Conservation (phyloP, 2,797 vertebrate genomes). For the Notoglanidium macrostoma region DNA sequence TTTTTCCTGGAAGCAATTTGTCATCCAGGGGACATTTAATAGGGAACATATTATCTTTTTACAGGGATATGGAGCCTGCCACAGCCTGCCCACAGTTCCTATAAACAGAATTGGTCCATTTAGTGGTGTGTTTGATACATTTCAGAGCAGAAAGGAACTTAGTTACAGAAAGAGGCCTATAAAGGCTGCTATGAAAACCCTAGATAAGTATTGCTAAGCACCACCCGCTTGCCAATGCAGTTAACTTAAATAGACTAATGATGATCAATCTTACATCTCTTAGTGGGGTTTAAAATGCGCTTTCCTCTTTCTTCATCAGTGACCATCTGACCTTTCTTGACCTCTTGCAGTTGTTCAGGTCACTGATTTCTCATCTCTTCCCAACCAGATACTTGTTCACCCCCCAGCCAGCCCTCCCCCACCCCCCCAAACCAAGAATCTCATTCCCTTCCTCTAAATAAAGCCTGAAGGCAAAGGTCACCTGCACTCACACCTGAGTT, state of each 20-base stretch:
- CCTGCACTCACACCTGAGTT: slow-evolving; percentile 79
- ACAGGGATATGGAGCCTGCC: slow-evolving; percentile 78
- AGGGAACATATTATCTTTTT: slow-evolving; percentile 80
- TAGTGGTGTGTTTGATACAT: slow-evolving; percentile 70
- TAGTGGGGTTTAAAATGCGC: slow-evolving; percentile 61
- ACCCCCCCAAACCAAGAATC: slow-evolving; percentile 47
- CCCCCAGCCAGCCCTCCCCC: slow-evolving; percentile 19
- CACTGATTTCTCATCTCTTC: slow-evolving; percentile 56
- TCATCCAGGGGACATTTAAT: slow-evolving; percentile 82
- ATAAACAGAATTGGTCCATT: slow-evolving; percentile 80
- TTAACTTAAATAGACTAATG: slow-evolving; percentile 59
- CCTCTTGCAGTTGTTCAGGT: slow-evolving; percentile 67
- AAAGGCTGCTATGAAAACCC: slow-evolving; percentile 52
- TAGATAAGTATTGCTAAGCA: slow-evolving; percentile 61
- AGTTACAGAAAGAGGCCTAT: slow-evolving; percentile 62
- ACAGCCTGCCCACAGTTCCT: slow-evolving; percentile 76
- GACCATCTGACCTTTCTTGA: slow-evolving; percentile 64
- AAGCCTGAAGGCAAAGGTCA: slow-evolving; percentile 63
- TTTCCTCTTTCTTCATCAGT: slow-evolving; percentile 59
- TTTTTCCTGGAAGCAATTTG: slow-evolving; percentile 80
- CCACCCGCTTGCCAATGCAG: slow-evolving; percentile 46
- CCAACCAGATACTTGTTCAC: slow-evolving; percentile 61
- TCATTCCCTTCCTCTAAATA: slow-evolving; percentile 14
- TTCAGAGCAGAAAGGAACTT: slow-evolving; percentile 65
- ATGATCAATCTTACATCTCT: slow-evolving; percentile 65